Conservation (phyloP, 1,140 invertebrate species). For the Eufriesea mexicana region DNA sequence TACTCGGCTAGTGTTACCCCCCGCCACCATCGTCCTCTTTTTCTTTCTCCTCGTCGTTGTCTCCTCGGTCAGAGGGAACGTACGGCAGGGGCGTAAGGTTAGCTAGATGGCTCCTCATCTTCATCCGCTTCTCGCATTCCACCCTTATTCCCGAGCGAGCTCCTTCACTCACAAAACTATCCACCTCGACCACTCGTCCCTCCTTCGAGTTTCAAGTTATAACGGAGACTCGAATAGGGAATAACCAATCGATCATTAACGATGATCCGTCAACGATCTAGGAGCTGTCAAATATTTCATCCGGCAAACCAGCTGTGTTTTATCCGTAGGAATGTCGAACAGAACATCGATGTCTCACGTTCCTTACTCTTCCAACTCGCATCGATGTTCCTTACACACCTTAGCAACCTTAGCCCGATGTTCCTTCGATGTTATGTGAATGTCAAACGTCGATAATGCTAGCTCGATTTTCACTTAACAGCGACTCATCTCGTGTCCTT, state of each 20-base stretch:
- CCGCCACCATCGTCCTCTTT: constrained; percentile 34
- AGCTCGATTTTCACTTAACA: neutral
- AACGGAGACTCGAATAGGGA: neutral
- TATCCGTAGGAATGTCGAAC: neutral
- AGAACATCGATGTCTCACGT: neutral
- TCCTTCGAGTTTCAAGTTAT: constrained; percentile 22
- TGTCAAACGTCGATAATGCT: neutral
- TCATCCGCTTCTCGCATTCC: constrained; percentile 70
- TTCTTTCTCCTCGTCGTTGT: constrained; percentile 24
- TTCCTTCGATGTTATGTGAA: neutral
- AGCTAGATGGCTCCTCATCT: constrained; percentile 61
- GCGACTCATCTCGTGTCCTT: constrained; percentile 6
- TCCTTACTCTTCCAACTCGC: constrained; percentile 64
- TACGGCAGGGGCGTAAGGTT: constrained; percentile 65
- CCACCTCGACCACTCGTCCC: neutral
- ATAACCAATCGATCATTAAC: neutral
- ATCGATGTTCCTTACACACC: constrained; percentile 47
- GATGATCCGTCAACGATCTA: neutral
- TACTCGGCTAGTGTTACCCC: constrained; percentile 81
- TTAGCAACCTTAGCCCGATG: constrained; percentile 41
- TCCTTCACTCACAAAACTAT: neutral
- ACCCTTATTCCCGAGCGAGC: constrained; percentile 66
- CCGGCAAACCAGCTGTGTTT: neutral
- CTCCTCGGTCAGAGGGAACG: constrained; percentile 41
- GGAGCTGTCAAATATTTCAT: neutral